A percentile compares a stretch with the other conserved stretches of the same genome.
These are phyloP conservation scores for Ochlodes sylvanus DNA, from an alignment of 2,888 invertebrate species.

Conservation along the genomic window DNA sequence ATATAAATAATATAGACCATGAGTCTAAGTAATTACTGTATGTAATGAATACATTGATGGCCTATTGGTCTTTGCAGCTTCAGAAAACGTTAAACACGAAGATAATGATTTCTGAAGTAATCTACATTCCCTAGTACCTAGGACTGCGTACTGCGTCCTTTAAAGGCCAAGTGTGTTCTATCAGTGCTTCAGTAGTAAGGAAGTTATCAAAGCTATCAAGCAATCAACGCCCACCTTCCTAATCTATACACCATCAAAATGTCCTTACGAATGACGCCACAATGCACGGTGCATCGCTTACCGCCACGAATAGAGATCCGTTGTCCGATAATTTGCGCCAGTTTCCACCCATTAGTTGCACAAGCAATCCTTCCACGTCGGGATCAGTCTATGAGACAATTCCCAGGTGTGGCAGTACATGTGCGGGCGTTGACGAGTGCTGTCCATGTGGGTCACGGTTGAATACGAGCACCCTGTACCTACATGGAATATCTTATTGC, in stretches of 20 bases:
- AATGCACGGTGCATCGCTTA: slow-evolving; percentile 20
- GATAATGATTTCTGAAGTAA: no score
- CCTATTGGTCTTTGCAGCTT: no score
- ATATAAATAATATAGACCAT: no score
- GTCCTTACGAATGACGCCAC: slow-evolving; percentile 19
- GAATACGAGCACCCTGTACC: slow-evolving; percentile 23
- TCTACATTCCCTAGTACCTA: no score
- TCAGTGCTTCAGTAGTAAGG: not conserved
- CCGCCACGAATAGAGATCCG: slow-evolving; percentile 36
- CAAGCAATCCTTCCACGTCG: slow-evolving; percentile 37
- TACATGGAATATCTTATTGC: slow-evolving; percentile 32
- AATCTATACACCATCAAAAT: slow-evolving; percentile 16
- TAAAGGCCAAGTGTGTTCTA: not conserved
- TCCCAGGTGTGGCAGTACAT: slow-evolving; percentile 37
- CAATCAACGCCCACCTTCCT: slow-evolving; percentile 4
- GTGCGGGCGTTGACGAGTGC: slow-evolving; percentile 8
- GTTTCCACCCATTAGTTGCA: slow-evolving; percentile 38
- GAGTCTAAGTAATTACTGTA: no score
- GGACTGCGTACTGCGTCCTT: no score
- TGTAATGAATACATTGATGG: no score
- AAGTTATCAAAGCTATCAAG: slow-evolving; percentile 7
- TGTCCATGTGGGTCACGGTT: slow-evolving; percentile 40
- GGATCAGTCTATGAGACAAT: slow-evolving; percentile 37
- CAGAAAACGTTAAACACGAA: no score
- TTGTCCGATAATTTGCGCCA: slow-evolving; percentile 36